These are phyloP conservation scores for Philypnodon macrostomus DNA, from an alignment of 2,797 vertebrate species.

Conservation along the genomic window DNA sequence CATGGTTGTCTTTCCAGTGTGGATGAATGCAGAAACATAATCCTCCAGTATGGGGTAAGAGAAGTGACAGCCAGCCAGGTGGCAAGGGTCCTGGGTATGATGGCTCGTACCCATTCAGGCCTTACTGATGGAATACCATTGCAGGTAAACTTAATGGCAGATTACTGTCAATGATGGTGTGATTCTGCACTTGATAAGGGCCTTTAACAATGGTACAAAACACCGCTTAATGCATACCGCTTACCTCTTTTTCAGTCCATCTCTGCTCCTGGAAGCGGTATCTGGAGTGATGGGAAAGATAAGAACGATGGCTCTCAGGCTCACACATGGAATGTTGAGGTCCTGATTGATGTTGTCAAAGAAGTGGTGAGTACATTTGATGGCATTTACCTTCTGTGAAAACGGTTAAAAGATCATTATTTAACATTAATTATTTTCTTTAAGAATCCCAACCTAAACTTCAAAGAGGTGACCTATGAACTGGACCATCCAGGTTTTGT, in stretches of 20 bases:
- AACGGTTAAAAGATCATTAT: too few species aligned
- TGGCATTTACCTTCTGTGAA: too few species aligned
- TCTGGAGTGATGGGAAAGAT: conserved; percentile 99
- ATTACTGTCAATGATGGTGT: background rate
- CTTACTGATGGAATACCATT: conserved; percentile 93
- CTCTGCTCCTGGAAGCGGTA: conserved; percentile 93
- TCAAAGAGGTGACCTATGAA: conserved; percentile 99
- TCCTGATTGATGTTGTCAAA: conserved; percentile 97
- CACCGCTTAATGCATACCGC: background rate
- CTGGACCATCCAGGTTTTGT: conserved; percentile 94
- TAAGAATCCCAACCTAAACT: conserved; percentile 95
- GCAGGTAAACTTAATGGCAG: conserved; percentile 75
- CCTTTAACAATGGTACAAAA: background rate
- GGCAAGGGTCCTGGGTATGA: conserved; percentile 97
- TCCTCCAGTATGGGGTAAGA: conserved; percentile 94
- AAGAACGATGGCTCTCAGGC: conserved; percentile 94
- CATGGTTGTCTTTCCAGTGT: conserved; percentile 70
- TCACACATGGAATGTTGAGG: conserved; percentile 98
- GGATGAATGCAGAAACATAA: conserved; percentile 99
- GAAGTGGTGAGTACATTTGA: conserved; percentile 85
- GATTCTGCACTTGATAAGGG: background rate
- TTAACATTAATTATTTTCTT: background rate
- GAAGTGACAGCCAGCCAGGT: conserved; percentile 98
- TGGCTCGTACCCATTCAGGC: conserved; percentile 97
- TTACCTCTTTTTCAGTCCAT: conserved; percentile 86